These are phyloP conservation scores for Datnioides undecimradiatus DNA, from an alignment of 2,113 vertebrate species.

Conservation along the genomic window DNA sequence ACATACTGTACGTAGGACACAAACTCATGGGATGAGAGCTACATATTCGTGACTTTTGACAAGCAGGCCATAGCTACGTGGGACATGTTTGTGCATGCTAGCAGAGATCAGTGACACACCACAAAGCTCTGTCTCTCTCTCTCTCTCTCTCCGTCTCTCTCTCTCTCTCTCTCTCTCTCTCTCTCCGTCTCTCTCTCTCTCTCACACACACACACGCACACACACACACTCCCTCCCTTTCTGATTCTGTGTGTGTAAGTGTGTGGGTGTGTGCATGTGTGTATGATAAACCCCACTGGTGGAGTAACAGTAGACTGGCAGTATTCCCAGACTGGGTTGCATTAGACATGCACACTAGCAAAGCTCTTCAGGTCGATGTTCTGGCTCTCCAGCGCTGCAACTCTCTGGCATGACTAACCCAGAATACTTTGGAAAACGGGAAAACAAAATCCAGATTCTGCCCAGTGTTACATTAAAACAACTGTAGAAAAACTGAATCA, in stretches of 20 bases:
- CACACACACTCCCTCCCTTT: conserved; percentile 39
- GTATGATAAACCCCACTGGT: conserved; percentile 79
- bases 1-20: conserved; percentile 40
- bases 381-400: conserved; percentile 69
- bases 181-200: conserved; percentile 12
- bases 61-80: conserved; percentile 71
- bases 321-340: conserved; percentile 81
- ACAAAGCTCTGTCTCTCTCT: conserved; percentile 68
- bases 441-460: conserved; percentile 61
- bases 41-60: conserved; percentile 82
- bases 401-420: conserved; percentile 68
- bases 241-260: conserved; percentile 32
- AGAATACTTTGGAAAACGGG: conserved; percentile 60
- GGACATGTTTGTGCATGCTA: conserved; percentile 80
- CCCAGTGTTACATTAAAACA: conserved; percentile 43
- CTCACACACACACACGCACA: conserved; percentile 16
- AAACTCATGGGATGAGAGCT: conserved; percentile 59
- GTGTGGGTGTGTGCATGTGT: conserved; percentile 72
- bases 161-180: conserved; percentile 43
- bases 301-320: conserved; percentile 83
- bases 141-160: conserved; percentile 27
- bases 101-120: conserved; percentile 79
- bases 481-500: conserved; percentile 35
- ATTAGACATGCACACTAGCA: conserved; percentile 82
- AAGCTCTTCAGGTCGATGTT: conserved; percentile 81